Evolutionary conservation across 2,113 vertebrate species (phyloP).

Genomic region (Anarhynchus alexandrinus): DNA sequence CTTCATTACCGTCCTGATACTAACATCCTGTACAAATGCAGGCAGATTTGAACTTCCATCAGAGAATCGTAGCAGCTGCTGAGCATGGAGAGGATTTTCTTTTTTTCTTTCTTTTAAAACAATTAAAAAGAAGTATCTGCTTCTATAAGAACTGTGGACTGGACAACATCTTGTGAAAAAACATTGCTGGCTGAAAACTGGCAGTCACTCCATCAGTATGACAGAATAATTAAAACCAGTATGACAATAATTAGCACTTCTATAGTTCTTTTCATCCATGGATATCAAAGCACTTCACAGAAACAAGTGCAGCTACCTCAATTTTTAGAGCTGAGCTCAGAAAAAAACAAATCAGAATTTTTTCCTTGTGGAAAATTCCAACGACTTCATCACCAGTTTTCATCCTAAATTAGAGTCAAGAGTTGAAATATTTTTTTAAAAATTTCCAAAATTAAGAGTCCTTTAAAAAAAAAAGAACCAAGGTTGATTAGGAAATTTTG

Average conservation of each 20-base stretch:
- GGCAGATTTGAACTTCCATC: slow-evolving; percentile 4
- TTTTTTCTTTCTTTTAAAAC: not conserved
- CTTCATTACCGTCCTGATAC: not conserved
- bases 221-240: slow-evolving; percentile 66
- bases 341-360: slow-evolving; percentile 1
- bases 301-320: slow-evolving; percentile 55
- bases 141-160: not conserved
- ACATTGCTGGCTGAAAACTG: slow-evolving; percentile 23
- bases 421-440: not conserved
- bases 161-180: slow-evolving; percentile 31
- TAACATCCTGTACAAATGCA: not conserved
- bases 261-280: slow-evolving; percentile 61
- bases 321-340: slow-evolving; percentile 47
- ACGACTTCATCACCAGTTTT: not conserved
- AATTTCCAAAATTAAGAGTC: not conserved
- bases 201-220: not conserved
- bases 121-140: slow-evolving; percentile 27
- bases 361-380: slow-evolving; percentile 47
- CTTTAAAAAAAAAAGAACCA: not conserved
- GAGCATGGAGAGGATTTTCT: not conserved
- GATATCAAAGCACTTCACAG: slow-evolving; percentile 64
- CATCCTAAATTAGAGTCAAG: not conserved
- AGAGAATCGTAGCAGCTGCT: not conserved
- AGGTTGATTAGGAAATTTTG: not conserved
- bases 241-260: slow-evolving; percentile 68